phyloP scores from a whole-genome alignment of 2,888 invertebrate species.

The Quadroppia sp. region DNA sequence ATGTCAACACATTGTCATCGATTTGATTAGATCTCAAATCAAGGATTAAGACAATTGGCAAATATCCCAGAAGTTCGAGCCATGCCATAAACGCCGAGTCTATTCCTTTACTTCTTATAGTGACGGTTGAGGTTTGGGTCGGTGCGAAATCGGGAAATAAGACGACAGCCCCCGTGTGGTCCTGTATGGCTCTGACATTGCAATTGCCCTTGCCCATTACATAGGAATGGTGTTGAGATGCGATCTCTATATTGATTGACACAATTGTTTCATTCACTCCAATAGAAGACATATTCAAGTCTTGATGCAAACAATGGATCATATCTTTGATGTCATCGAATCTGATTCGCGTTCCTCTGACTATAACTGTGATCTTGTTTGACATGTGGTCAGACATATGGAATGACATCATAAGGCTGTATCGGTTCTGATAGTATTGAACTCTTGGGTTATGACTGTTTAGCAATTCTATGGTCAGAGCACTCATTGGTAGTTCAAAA shows the following conservation, averaged over 20 bases:
- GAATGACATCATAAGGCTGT: slow-evolving; percentile 13
- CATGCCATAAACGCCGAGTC: slow-evolving; percentile 42
- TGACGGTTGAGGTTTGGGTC: no score
- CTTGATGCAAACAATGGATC: slow-evolving; percentile 45
- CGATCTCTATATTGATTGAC: slow-evolving; percentile 89
- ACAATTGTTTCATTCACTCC: slow-evolving; percentile 61
- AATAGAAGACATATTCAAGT: slow-evolving; percentile 43
- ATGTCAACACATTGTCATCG: slow-evolving; percentile 63
- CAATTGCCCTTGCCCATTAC: slow-evolving; percentile 77
- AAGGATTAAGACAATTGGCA: slow-evolving; percentile 88
- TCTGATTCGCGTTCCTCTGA: slow-evolving; percentile 44
- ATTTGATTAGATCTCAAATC: slow-evolving; percentile 66
- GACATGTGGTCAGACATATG: neutral
- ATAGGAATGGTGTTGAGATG: slow-evolving; percentile 84
- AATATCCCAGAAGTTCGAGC: slow-evolving; percentile 56
- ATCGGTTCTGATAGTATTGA: slow-evolving; percentile 10
- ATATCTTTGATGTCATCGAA: slow-evolving; percentile 44
- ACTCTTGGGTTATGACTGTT: slow-evolving; percentile 22
- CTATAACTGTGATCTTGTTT: slow-evolving; percentile 43
- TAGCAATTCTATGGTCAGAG: neutral
- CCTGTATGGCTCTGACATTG: slow-evolving; percentile 76
- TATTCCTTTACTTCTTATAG: slow-evolving; percentile 74
- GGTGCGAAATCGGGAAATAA: slow-evolving; percentile 77
- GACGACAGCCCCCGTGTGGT: slow-evolving; percentile 77
- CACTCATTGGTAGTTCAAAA: slow-evolving; percentile 1